Percentiles rank a stretch among this genome's conserved stretches.
These are phyloP conservation scores for Toxotes jaculatrix DNA, from an alignment of 2,113 vertebrate species.

Conservation along the genomic window DNA sequence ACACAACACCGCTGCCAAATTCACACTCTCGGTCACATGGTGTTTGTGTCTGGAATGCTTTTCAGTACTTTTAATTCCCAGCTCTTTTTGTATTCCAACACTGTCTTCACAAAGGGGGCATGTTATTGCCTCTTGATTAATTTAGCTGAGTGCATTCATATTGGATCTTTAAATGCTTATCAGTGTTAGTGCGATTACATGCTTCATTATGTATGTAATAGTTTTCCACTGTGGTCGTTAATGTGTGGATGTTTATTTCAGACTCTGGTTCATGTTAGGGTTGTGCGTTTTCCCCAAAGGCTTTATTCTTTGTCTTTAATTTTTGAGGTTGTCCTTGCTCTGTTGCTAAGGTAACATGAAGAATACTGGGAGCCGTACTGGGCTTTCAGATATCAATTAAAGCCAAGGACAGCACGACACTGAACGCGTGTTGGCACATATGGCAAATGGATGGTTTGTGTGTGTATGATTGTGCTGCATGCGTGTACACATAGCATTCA, in stretches of 20 bases:
- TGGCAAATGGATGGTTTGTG: slow-evolving; percentile 10
- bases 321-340: slow-evolving; percentile 77
- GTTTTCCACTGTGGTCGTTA: slow-evolving; percentile 50
- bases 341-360: slow-evolving; percentile 83
- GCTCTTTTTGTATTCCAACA: slow-evolving; percentile 45
- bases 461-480: not conserved
- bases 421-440: slow-evolving; percentile 29
- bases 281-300: slow-evolving; percentile 3
- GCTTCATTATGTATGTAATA: slow-evolving; percentile 67
- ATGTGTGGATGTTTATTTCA: slow-evolving; percentile 59
- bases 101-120: slow-evolving; percentile 33
- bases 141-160: slow-evolving; percentile 54
- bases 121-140: slow-evolving; percentile 67
- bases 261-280: not conserved
- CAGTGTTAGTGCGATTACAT: slow-evolving; percentile 60
- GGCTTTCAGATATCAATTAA: slow-evolving; percentile 77
- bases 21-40: not conserved
- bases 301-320: slow-evolving; percentile 50
- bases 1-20: slow-evolving; percentile 15
- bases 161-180: slow-evolving; percentile 70
- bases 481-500: not conserved
- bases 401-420: slow-evolving; percentile 61
- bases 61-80: slow-evolving; percentile 30
- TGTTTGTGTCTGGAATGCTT: slow-evolving; percentile 39
- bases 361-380: slow-evolving; percentile 62